These are phyloP conservation scores for Drosophila seguyi DNA, from an alignment of 1,140 invertebrate genomes.

Conservation along the genomic window DNA sequence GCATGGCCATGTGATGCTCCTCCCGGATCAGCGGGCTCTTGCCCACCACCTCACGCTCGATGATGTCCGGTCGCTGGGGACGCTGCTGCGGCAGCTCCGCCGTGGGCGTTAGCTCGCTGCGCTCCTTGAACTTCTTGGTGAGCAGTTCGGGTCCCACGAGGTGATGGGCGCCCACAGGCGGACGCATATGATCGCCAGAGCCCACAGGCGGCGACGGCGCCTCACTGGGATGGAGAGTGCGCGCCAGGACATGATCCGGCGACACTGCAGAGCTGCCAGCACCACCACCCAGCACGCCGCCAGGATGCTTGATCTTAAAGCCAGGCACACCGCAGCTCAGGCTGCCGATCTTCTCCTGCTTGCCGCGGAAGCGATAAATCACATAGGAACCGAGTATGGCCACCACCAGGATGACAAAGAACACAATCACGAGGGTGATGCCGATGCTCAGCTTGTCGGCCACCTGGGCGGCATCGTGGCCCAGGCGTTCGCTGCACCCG, in stretches of 20 bases:
- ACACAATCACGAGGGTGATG: slow-evolving; percentile 96
- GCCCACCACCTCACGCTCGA: slow-evolving; percentile 94
- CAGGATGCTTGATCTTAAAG: slow-evolving; percentile 89
- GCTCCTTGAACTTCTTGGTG: slow-evolving; percentile 95
- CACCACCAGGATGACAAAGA: slow-evolving; percentile 95
- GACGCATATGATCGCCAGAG: slow-evolving; percentile 45
- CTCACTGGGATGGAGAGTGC: slow-evolving; percentile 83
- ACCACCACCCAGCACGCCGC: slow-evolving; percentile 86
- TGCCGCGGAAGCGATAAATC: slow-evolving; percentile 93
- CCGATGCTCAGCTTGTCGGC: slow-evolving; percentile 95
- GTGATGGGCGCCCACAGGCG: slow-evolving; percentile 85
- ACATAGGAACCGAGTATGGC: slow-evolving; percentile 95
- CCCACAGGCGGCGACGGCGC: slow-evolving; percentile 78
- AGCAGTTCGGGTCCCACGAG: slow-evolving; percentile 92
- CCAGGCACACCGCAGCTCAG: slow-evolving; percentile 86
- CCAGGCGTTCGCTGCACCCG: slow-evolving; percentile 90
- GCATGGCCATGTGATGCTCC: slow-evolving; percentile 91
- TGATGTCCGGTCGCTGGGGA: slow-evolving; percentile 95
- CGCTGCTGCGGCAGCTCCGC: slow-evolving; percentile 88
- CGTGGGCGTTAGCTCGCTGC: slow-evolving; percentile 88
- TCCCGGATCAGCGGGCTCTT: slow-evolving; percentile 91
- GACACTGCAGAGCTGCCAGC: slow-evolving; percentile 85
- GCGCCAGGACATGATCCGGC: slow-evolving; percentile 87
- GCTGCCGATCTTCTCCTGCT: slow-evolving; percentile 91
- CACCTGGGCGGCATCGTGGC: slow-evolving; percentile 90